These are phyloP conservation scores for Meleagris gallopavo DNA, from an alignment of 2,113 vertebrate species.

Conservation along the genomic window DNA sequence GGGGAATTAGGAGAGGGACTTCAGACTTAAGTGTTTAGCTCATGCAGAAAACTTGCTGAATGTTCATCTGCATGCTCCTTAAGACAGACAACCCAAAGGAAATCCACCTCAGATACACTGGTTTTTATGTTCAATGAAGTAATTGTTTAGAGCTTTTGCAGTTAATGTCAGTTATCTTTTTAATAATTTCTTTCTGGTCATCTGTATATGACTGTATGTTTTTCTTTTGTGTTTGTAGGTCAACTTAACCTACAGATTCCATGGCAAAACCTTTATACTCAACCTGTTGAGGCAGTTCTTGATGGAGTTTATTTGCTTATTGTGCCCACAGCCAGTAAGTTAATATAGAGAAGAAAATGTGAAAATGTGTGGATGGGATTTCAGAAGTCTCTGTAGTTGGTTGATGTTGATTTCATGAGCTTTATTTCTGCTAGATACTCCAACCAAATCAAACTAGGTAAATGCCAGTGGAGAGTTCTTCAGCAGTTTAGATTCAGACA, in stretches of 20 bases:
- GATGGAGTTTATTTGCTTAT: constrained; percentile 95
- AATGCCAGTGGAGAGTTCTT: neutral
- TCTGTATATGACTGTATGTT: neutral
- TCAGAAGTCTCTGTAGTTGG: neutral
- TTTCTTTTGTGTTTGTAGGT: constrained; percentile 75
- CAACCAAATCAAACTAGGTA: neutral
- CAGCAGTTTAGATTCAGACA: neutral
- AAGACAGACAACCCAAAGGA: neutral
- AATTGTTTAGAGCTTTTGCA: neutral
- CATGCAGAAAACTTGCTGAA: fast-evolving
- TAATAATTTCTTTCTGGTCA: neutral
- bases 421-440: neutral
- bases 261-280: constrained; percentile 96
- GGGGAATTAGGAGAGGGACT: neutral
- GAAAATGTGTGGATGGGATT: neutral
- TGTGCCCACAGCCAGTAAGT: constrained; percentile 95
- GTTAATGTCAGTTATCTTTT: neutral
- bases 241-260: constrained; percentile 93
- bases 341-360: neutral
- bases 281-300: constrained; percentile 93
- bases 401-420: neutral
- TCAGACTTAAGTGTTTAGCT: neutral
- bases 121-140: neutral
- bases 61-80: neutral
- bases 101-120: neutral